Conservation (phyloP, 1,140 invertebrate genomes). For the Yoshiicerus persimilis region DNA sequence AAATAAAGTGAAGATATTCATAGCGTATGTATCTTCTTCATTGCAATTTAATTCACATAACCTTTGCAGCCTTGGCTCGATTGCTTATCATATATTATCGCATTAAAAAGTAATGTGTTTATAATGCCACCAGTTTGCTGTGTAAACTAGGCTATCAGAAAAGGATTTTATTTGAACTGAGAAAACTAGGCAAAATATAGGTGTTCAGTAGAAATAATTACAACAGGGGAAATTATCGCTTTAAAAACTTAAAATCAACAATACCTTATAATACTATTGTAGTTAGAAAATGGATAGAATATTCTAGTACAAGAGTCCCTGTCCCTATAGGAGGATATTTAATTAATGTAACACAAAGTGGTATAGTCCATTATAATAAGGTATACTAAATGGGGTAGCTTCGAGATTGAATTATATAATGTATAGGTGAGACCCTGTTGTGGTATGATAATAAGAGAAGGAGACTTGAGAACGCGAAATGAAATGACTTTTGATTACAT, state of each 20-base stretch:
- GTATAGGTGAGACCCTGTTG: background rate
- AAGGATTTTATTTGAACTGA: background rate
- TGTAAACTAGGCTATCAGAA: slow-evolving; percentile 3
- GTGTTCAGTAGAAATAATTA: background rate
- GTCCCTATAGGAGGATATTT: no score
- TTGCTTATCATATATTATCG: background rate
- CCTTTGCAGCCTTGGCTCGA: background rate
- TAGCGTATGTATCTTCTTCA: background rate
- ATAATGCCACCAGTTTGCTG: background rate
- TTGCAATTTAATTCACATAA: background rate
- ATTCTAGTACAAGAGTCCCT: background rate
- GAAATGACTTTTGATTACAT: background rate
- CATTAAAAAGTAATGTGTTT: background rate
- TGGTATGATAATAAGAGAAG: background rate
- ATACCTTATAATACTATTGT: no score
- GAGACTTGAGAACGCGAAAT: background rate
- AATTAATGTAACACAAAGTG: background rate
- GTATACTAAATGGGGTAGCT: background rate
- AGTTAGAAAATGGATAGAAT: no score
- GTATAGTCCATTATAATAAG: no score
- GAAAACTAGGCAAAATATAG: background rate
- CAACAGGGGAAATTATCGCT: background rate
- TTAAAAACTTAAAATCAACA: no score
- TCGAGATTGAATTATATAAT: background rate
- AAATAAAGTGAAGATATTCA: background rate